Base-by-base conservation (phyloP, 2,888 invertebrate species). In the Cataglyphis rosenhaueri region DNA sequence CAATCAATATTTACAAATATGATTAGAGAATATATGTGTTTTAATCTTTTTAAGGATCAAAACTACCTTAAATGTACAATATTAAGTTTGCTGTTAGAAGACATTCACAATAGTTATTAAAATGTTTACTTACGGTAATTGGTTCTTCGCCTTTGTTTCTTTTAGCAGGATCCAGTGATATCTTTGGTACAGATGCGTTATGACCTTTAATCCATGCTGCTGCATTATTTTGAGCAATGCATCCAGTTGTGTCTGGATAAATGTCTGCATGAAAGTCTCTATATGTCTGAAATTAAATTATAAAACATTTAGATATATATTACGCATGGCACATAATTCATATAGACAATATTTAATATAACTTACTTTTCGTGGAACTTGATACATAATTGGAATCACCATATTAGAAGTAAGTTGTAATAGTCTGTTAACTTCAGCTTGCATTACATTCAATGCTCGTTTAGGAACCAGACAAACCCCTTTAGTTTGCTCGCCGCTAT, bases 191-290 rank as follows among this genome's bases (percentile, higher is more conserved):
- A n/a, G 97, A 95, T 76, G 96, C 95, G 94, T 98, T 97, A 73
- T 96, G 96, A 55, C 98, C 97, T 87, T 96, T 96, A 82, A 98
- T 95, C 99, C 99, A 99, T 93, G 97, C 97, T 12, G 96, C 95
- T 10, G 98, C 97, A 83, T 96, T 96, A 91, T 98, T 95, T 89
- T 97, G 97, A 5, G 98, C 97, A 86, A 97, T 96, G 68, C 96
- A 96, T 65, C 98, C 98, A 52, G 96, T 95, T 0, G 99, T 99
- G 82, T 98, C 98, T 0, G 99, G 99, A 95, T 98, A 99, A 84
- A 99, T 95, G 94, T 99, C 99, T 3, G 97, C 97, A 95, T 99
- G 99, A 94, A 98, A 99, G 90, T 99, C 99, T 91, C 98, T 96
- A 95, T 98, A 98, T 66, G 97, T 97, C 98, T 98, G 92, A 52